phyloP scores from a whole-genome alignment of 2,113 vertebrate species.

The Grallaria varia region DNA sequence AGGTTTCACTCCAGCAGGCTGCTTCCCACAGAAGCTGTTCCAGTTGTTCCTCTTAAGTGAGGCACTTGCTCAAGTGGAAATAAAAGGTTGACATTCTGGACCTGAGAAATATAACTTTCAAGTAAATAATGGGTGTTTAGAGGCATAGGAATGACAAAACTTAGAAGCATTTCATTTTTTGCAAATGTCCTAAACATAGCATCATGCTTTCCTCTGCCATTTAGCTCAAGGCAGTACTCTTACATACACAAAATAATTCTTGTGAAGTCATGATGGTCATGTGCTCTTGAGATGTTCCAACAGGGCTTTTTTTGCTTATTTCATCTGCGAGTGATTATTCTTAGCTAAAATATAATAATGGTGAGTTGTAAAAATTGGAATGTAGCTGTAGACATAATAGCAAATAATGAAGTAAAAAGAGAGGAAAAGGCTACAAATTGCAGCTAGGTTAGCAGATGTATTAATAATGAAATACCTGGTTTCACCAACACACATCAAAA shows the following conservation, averaged over 20 bases:
- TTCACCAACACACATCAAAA: neutral
- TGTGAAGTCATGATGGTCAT: neutral
- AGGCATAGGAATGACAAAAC: slow-evolving; percentile 45
- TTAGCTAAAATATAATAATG: neutral
- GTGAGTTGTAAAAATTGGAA: neutral
- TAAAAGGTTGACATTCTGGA: slow-evolving; percentile 29
- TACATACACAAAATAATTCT: slow-evolving; percentile 34
- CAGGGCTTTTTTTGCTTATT: neutral
- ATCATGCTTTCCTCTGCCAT: neutral
- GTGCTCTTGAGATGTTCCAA: neutral
- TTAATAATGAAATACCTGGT: neutral
- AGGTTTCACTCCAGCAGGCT: neutral
- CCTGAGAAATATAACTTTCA: neutral
- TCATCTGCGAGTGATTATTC: neutral
- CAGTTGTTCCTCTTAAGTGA: neutral
- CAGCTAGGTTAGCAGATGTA: neutral
- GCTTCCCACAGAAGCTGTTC: neutral
- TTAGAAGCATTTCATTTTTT: slow-evolving; percentile 15
- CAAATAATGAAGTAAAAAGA: neutral
- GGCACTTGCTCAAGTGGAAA: slow-evolving; percentile 8
- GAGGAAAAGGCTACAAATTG: neutral
- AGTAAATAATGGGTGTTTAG: slow-evolving; percentile 28
- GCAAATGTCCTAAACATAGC: slow-evolving; percentile 13
- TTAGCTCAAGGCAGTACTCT: slow-evolving; percentile 24
- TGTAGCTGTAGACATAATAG: neutral